Evolutionary conservation across 2,797 vertebrate species (phyloP), one percentile per base, ranked within the genome.

Genomic region (Onychomys torridus): DNA sequence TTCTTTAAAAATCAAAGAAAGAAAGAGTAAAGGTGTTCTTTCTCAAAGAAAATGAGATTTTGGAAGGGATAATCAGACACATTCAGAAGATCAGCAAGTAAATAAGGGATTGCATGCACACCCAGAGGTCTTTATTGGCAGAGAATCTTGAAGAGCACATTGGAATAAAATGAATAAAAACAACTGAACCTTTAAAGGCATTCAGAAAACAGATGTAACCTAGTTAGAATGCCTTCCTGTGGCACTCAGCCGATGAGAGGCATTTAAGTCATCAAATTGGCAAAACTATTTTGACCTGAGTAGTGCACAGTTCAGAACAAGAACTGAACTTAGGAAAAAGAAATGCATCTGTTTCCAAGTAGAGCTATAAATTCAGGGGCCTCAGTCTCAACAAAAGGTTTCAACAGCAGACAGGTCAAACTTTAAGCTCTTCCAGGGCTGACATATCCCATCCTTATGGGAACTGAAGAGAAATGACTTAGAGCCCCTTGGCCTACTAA

Each of bases 21-120:
- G 19, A 85, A 65, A 73, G 23, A 73, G 71, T 32, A 16, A 63
- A 63, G 37, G 10, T 43, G 90, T 89, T 98, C 98, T 0, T 89
- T 98, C 79, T 98, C 99, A 93, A 99, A 99, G 97, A 99, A 99
- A 98, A 98, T 99, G 65, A 99, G 99, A 98, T 98, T 99, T 98
- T 99, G 85, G 99, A 99, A 98, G 99, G 99, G 97, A 99, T 99
- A 98, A 88, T 98, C 95, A 57, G 97, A 95, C 76, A 96, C 97
- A 0, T 88, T 98, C 2, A 98, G 98, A 63, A 95, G 96, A 75
- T 97, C 98, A 40, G 63, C 97, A 99, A 89, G 99, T 99, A 76
- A 99, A 99, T 91, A 99, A 99, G 98, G 99, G 99, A 1, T 99
- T 99, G 98, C 99, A 98, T 65, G 99, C 98, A 84, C 99, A 99